Evolutionary conservation across 2,113 vertebrate species (phyloP).

Genomic region (Oreocharis arfaki): DNA sequence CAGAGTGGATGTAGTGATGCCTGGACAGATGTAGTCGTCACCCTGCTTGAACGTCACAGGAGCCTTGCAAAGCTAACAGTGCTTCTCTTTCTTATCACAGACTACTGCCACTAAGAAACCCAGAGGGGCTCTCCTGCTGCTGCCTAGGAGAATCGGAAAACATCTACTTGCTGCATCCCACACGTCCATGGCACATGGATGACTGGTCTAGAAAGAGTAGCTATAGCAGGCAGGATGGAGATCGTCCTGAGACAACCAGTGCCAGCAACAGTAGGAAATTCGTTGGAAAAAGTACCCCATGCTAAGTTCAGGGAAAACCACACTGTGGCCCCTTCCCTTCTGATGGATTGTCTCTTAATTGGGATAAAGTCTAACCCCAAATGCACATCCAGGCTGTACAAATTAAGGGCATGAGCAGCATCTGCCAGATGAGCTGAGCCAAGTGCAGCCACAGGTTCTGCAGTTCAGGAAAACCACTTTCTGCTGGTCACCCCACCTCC

Average conservation of each 20-base stretch:
- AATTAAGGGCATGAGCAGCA: not conserved
- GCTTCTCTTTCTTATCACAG: not conserved
- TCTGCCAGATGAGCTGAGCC: not conserved
- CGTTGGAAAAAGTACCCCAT: not conserved
- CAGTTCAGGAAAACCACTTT: not conserved
- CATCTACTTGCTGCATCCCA: not conserved
- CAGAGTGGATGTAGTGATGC: not conserved
- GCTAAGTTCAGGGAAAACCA: not conserved
- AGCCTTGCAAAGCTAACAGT: not conserved
- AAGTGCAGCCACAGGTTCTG: not conserved
- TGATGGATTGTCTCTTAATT: not conserved
- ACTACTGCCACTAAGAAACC: not conserved
- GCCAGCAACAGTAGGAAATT: not conserved
- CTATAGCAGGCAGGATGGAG: not conserved
- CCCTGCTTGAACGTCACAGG: not conserved
- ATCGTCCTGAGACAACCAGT: not conserved
- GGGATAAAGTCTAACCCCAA: not conserved
- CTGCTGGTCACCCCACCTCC: not conserved
- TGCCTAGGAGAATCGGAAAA: not conserved
- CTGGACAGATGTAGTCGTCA: not conserved
- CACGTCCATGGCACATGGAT: fast-evolving
- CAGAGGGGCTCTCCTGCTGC: not conserved
- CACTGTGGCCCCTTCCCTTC: not conserved
- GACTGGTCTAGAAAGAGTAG: not conserved
- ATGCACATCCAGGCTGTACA: fast-evolving